phyloP scores from a whole-genome alignment of 1,140 invertebrate species.

The Carcinoscorpius rotundicauda region DNA sequence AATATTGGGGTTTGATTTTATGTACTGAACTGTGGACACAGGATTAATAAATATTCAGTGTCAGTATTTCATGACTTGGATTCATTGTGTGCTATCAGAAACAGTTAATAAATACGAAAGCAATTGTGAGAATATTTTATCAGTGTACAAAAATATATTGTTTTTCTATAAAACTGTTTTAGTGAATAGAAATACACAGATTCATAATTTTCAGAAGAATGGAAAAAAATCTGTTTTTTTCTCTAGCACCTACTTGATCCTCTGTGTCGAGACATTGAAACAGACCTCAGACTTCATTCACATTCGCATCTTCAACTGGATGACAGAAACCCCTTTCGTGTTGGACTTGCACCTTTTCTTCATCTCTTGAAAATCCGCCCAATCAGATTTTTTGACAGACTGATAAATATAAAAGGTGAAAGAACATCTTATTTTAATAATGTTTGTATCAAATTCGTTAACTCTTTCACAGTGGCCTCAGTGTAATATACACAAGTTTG shows the following conservation, averaged over 20 bases:
- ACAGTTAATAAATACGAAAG: too few species aligned
- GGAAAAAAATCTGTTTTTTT: conserved; percentile 2
- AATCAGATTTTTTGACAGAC: conserved; percentile 36
- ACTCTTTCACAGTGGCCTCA: not conserved
- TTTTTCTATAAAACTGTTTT: conserved; percentile 6
- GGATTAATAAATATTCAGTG: too few species aligned
- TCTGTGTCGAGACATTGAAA: conserved; percentile 76
- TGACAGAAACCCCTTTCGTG: conserved; percentile 58
- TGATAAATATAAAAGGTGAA: conserved; percentile 36
- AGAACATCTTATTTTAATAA: not conserved
- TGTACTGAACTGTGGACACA: too few species aligned
- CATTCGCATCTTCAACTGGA: conserved; percentile 80
- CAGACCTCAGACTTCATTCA: conserved; percentile 73
- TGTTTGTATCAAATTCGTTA: conserved; percentile 5
- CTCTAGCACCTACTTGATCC: conserved; percentile 47
- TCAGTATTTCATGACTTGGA: too few species aligned
- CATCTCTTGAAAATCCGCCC: conserved; percentile 42
- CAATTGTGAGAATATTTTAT: not conserved
- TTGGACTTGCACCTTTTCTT: conserved; percentile 39
- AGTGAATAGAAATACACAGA: conserved; percentile 11
- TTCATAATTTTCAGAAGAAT: conserved; percentile 8
- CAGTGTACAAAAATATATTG: conserved; percentile 5
- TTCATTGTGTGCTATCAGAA: too few species aligned
- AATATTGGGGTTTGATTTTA: too few species aligned
- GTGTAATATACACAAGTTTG: not conserved